Evolutionary conservation across 2,888 invertebrate genomes (phyloP), one percentile per base, ranked within the genome.

Genomic region (Napeogenes inachia): DNA sequence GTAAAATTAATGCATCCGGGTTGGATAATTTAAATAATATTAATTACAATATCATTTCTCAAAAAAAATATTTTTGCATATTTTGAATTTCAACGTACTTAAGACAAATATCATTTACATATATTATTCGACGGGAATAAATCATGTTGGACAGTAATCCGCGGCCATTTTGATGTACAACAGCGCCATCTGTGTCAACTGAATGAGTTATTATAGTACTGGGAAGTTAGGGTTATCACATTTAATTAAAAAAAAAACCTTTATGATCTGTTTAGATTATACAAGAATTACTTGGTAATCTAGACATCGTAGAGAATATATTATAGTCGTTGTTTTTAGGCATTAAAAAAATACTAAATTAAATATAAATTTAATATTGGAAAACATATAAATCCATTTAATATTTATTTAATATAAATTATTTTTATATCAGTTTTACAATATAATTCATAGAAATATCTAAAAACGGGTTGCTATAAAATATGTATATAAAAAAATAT

Each of bases 141-240:
- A 89, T 89, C 89, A 89, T 79, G 65, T 70, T 74, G 76, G 84
- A 87, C 86, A 79, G 81, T 85, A 87, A 87, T 86, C 87, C 80
- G 85, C 79, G 82, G 85, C 82, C 85, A 82, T 85, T 88, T 87
- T 89, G 89, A 89, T 85, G 84, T 82, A 84, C 82, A 80, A 76
- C 84, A 86, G 81, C 85, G 87, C 87, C 89, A 89, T 89, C 89
- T 89, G 89, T 89, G 89, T 89, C 89, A 87, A 84, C 84, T 78
- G 80, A 78, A 85, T 89, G 89, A 89, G 84, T 88, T 89, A 89
- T 88, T 87, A 83, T 82, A 74, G 77, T 73, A 70, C 73, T 70
- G 70, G 71, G 61, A 62, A 57, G 59, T 67, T 77, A 86, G 85
- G 84, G 85, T 68, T 85, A 80, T 2, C 74, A 66, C 61, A 45